Evolutionary conservation across 2,888 invertebrate species (phyloP).

Genomic region (Cerastis leucographa): DNA sequence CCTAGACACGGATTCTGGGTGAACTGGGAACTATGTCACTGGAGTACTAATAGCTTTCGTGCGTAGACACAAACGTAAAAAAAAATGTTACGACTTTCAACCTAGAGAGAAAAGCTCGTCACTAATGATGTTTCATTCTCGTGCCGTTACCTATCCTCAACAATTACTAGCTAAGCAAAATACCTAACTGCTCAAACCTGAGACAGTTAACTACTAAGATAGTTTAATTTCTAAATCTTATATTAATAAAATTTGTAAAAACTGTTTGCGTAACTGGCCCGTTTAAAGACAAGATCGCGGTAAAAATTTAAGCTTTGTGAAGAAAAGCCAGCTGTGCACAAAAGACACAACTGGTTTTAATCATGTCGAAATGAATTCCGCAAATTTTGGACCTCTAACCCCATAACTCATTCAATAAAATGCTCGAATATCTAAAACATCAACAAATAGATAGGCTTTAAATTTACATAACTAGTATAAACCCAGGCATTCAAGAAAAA

Average conservation of each 20-base stretch:
- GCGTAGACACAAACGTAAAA: constrained; percentile 33
- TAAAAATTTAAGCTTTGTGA: neutral
- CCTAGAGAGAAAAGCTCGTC: neutral
- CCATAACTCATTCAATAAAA: constrained; percentile 38
- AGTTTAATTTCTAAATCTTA: neutral
- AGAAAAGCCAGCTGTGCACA: constrained; percentile 3
- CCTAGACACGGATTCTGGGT: constrained; percentile 53
- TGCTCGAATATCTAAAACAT: constrained; percentile 16
- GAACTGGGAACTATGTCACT: constrained; percentile 57
- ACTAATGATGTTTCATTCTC: neutral
- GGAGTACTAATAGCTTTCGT: constrained; percentile 55
- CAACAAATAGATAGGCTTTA: neutral
- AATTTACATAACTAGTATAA: constrained; percentile 52
- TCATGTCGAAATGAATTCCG: constrained; percentile 15
- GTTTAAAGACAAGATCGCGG: neutral
- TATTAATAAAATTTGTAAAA: neutral
- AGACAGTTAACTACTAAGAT: neutral
- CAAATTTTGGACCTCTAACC: constrained; percentile 30
- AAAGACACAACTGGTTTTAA: constrained; percentile 11
- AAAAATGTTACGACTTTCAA: constrained; percentile 21
- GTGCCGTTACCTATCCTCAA: neutral
- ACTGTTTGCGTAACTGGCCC: neutral
- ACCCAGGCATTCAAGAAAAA: constrained; percentile 8
- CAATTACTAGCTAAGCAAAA: neutral
- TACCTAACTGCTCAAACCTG: neutral